Conservation (phyloP, 2,113 vertebrate species). For the Esox niger region DNA sequence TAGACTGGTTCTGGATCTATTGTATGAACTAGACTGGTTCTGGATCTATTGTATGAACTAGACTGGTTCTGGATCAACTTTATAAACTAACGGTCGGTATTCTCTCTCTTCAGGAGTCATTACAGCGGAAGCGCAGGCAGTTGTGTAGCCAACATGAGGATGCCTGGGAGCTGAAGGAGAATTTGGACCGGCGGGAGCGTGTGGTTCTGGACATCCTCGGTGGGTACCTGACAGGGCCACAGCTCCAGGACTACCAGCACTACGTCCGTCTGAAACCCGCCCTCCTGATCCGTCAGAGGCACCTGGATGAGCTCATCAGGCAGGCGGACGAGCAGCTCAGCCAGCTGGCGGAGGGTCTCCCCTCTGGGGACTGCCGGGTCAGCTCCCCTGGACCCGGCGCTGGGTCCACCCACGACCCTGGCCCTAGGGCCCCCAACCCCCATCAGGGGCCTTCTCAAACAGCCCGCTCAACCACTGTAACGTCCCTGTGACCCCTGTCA, state of each 20-base stretch:
- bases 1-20: too few relatives aligned
- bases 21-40: too few relatives aligned
- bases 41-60: too few relatives aligned
- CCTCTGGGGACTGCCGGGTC: slow-evolving; percentile 40
- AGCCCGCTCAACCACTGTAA: slow-evolving; percentile 67
- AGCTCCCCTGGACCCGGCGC: slow-evolving; percentile 15
- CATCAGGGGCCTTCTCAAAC: slow-evolving; percentile 54
- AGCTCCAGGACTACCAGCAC: slow-evolving; percentile 85
- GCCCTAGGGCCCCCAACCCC: slow-evolving; percentile 42
- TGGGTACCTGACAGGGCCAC: slow-evolving; percentile 74
- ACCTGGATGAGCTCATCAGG: slow-evolving; percentile 89
- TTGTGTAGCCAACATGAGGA: slow-evolving; percentile 90
- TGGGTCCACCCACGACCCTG: not conserved
- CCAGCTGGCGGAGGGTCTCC: slow-evolving; percentile 81
- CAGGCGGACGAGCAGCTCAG: slow-evolving; percentile 86
- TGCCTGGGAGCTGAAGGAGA: slow-evolving; percentile 93
- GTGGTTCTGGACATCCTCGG: slow-evolving; percentile 84
- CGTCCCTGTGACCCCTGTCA: slow-evolving; percentile 54
- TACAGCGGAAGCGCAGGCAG: slow-evolving; percentile 83
- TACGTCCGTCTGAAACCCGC: slow-evolving; percentile 88
- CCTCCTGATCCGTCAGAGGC: slow-evolving; percentile 86
- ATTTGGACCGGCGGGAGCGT: slow-evolving; percentile 87
- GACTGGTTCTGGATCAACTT: too few relatives aligned
- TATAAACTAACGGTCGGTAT: too few relatives aligned
- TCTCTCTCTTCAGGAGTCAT: slow-evolving; percentile 72